Conservation (phyloP, 37 sponge, comb jelly and placozoan species). For the Cladorhizidae sp. region DNA sequence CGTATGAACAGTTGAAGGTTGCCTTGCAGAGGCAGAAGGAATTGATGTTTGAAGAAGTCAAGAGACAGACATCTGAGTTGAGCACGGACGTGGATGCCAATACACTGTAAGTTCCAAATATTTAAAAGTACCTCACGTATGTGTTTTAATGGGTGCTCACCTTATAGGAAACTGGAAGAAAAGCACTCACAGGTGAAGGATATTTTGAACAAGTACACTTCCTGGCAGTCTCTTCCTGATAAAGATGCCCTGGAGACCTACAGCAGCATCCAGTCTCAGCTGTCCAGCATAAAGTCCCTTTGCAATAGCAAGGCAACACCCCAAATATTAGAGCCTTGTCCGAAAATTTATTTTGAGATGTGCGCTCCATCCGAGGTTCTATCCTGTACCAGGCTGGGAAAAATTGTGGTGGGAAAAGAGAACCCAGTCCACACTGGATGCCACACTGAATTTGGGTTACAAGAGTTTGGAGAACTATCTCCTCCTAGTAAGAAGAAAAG, state of each 20-base stretch:
- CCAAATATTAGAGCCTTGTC: neutral
- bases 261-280: conserved; percentile 1
- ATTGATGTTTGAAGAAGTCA: conserved; percentile 20
- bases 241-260: conserved; percentile 17
- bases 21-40: conserved; percentile 25
- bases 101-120: conserved; percentile 12
- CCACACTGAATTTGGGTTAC: neutral
- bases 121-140: neutral
- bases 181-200: neutral
- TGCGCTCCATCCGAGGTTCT: neutral
- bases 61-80: conserved; percentile 1
- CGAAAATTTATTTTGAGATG: conserved; percentile 1
- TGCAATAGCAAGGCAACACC: neutral
- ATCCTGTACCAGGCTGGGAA: neutral
- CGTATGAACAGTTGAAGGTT: neutral
- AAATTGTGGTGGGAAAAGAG: conserved; percentile 4
- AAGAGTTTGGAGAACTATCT: neutral
- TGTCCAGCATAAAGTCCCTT: conserved; percentile 6
- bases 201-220: neutral
- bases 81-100: neutral
- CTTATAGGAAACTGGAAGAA: conserved; percentile 1
- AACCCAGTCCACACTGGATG: neutral
- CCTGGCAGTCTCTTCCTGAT: conserved; percentile 27
- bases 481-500: neutral
- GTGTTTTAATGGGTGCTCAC: neutral